phyloP scores from a whole-genome alignment of 2,888 invertebrate genomes.

The Meandrusa payeni region DNA sequence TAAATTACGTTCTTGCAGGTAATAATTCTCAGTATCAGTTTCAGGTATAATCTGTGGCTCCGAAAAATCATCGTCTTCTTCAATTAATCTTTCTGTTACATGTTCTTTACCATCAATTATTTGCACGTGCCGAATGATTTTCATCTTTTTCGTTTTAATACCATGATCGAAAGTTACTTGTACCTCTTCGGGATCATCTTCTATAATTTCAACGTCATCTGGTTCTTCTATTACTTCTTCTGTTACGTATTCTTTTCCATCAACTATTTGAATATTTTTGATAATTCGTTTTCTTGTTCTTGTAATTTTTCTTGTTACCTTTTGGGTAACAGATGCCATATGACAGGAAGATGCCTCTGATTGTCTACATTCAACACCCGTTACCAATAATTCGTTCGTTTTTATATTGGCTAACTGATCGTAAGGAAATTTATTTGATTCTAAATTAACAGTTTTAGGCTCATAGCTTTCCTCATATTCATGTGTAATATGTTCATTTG shows the following conservation, averaged over 20 bases:
- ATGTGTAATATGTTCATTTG: background rate
- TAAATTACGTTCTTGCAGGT: background rate
- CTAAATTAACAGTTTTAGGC: background rate
- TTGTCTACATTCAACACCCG: constrained; percentile 43
- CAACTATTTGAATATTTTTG: constrained; percentile 87
- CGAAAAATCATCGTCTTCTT: constrained; percentile 52
- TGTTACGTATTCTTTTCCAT: constrained; percentile 90
- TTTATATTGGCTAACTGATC: constrained; percentile 22
- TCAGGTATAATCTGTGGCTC: constrained; percentile 27
- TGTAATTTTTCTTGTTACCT: constrained; percentile 87
- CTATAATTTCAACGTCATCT: constrained; percentile 86
- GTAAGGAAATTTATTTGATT: background rate
- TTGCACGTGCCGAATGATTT: constrained; percentile 78
- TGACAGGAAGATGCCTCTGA: constrained; percentile 42
- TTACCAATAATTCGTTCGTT: background rate
- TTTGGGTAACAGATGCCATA: constrained; percentile 85
- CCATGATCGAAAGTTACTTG: constrained; percentile 36
- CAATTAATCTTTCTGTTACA: constrained; percentile 87
- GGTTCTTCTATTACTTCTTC: constrained; percentile 94
- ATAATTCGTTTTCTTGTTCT: constrained; percentile 87
- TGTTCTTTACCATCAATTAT: constrained; percentile 89
- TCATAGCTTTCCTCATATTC: background rate
- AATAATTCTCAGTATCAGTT: background rate
- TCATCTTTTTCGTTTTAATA: constrained; percentile 25
- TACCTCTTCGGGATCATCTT: constrained; percentile 75